Percentiles rank a stretch among this genome's conserved stretches.
These are phyloP conservation scores for Mormyrus lacerda DNA, from an alignment of 2,113 vertebrate genomes.

Conservation along the genomic window DNA sequence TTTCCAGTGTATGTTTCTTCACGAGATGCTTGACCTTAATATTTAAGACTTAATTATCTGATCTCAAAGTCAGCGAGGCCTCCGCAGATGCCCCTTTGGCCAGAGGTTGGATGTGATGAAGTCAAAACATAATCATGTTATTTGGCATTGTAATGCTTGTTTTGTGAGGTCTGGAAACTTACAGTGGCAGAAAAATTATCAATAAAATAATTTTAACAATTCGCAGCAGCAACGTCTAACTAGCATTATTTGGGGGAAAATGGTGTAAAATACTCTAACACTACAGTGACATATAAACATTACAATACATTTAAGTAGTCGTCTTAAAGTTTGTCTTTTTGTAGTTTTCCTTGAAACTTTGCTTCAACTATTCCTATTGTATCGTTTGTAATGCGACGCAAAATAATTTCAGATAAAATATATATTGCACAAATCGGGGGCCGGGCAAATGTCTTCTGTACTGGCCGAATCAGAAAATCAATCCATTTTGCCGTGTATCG, in stretches of 20 bases:
- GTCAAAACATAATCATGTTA: conserved; percentile 51
- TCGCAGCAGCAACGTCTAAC: not conserved
- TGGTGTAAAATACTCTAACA: not conserved
- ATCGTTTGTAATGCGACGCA: not conserved
- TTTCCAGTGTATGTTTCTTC: not conserved
- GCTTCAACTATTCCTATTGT: not conserved
- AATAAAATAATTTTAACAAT: not conserved
- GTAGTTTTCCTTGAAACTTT: not conserved
- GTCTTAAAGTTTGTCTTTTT: not conserved
- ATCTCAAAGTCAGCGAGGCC: not conserved
- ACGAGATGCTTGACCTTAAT: not conserved
- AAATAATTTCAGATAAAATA: not conserved
- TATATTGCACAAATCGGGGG: not conserved
- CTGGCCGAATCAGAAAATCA: not conserved
- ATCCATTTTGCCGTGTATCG: not conserved
- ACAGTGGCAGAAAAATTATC: not conserved
- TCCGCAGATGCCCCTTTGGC: conserved; percentile 43
- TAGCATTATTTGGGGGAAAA: not conserved
- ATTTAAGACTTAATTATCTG: not conserved
- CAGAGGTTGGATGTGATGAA: conserved; percentile 75
- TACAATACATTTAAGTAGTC: not conserved
- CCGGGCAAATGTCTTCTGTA: not conserved
- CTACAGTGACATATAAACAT: not conserved
- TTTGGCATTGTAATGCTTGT: conserved; percentile 55
- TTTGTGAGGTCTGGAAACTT: conserved; percentile 50